phyloP scores from a whole-genome alignment of 64 coral and sea anemone species.

The Acropora tenuis region DNA sequence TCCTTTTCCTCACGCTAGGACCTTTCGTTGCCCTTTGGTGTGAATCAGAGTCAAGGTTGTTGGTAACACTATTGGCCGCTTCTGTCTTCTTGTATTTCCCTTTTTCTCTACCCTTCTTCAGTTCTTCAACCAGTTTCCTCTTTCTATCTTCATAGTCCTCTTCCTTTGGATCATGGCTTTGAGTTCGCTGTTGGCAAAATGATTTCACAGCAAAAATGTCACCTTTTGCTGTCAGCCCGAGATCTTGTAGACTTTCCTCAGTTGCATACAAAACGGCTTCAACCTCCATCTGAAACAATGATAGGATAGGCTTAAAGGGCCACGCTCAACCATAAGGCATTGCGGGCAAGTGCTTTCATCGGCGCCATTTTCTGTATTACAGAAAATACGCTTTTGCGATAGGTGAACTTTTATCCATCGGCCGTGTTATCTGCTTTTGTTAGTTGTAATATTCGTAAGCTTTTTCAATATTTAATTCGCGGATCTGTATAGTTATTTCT shows the following conservation, averaged over 20 bases:
- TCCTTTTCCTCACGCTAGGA: neutral
- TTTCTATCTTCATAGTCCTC: slow-evolving; percentile 63
- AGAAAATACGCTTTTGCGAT: too few species aligned
- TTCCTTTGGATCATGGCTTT: neutral
- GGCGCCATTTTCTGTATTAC: too few species aligned
- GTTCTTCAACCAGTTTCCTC: slow-evolving; percentile 60
- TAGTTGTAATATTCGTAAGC: too few species aligned
- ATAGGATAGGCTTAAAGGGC: neutral
- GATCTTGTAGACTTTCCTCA: slow-evolving; percentile 28
- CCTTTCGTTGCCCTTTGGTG: slow-evolving; percentile 18
- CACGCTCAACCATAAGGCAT: too few species aligned
- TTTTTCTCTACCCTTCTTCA: slow-evolving; percentile 66
- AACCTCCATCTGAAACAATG: slow-evolving; percentile 58
- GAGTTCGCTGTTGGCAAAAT: slow-evolving; percentile 33
- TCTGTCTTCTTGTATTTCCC: slow-evolving; percentile 28
- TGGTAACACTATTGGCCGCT: neutral
- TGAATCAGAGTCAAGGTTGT: slow-evolving; percentile 1
- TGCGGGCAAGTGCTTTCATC: too few species aligned
- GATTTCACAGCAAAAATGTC: slow-evolving; percentile 68
- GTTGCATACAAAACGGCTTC: slow-evolving; percentile 42
- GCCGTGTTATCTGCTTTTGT: too few species aligned
- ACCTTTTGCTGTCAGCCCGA: slow-evolving; percentile 70
- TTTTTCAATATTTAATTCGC: too few species aligned
- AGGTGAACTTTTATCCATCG: too few species aligned
- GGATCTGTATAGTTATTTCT: too few species aligned